A percentile compares a stretch with the other conserved stretches of the same genome.
phyloP scores from a whole-genome alignment of 2,113 vertebrate genomes.

The Halichoerus grypus region DNA sequence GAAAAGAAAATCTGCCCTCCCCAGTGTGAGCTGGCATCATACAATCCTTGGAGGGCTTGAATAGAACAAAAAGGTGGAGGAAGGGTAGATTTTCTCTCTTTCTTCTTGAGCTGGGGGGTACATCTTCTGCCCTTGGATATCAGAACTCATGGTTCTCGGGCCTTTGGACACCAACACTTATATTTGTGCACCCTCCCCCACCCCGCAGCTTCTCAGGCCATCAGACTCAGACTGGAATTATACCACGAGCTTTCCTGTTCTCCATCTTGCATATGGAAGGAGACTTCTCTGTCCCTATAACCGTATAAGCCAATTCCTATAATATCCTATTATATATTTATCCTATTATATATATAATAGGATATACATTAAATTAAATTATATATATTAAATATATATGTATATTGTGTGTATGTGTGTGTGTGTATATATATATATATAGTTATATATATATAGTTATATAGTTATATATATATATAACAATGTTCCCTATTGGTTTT shows the following conservation, averaged over 20 bases:
- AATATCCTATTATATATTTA: neutral
- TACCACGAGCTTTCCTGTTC: neutral
- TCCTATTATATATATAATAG: neutral
- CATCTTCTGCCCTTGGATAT: neutral
- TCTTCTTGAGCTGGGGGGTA: neutral
- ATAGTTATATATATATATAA: neutral
- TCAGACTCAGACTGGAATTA: neutral
- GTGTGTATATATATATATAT: no score
- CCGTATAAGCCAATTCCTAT: neutral
- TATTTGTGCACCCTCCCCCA: neutral
- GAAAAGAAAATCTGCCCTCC: neutral
- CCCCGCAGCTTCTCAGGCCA: neutral
- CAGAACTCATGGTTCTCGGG: neutral
- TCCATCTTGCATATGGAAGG: neutral
- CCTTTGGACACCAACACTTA: neutral
- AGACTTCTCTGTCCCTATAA: neutral
- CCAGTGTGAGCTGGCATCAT: neutral
- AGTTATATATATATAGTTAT: neutral
- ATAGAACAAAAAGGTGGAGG: neutral
- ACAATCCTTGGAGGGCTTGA: neutral
- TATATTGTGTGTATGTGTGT: neutral
- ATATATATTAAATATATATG: neutral
- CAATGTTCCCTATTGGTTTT: neutral
- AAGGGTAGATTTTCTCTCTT: neutral
- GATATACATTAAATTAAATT: neutral